Percentiles rank a stretch among this genome's conserved stretches.
These are phyloP conservation scores for Tenualosa ilisha DNA, from an alignment of 2,797 vertebrate genomes.

Conservation along the genomic window DNA sequence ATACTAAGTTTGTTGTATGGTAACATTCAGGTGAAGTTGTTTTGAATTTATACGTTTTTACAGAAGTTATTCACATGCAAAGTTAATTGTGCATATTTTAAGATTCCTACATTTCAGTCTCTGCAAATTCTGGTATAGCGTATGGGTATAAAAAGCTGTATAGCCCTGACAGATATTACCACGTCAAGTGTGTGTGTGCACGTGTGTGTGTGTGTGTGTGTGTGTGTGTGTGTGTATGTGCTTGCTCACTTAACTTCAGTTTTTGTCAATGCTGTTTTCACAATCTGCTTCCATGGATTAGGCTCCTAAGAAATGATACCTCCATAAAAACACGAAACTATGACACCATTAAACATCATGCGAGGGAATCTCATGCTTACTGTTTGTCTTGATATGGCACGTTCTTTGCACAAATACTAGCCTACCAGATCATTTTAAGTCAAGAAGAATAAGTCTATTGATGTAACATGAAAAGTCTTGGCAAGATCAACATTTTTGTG, in stretches of 20 bases:
- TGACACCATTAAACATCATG: conserved; percentile 2
- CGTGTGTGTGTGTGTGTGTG: too few relatives aligned
- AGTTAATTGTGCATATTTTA: background rate
- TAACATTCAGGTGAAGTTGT: background rate
- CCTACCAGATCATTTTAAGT: background rate
- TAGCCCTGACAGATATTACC: background rate
- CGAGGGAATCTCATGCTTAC: background rate
- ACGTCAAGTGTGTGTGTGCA: background rate
- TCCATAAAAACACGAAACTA: background rate
- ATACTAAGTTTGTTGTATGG: background rate
- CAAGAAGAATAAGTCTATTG: background rate
- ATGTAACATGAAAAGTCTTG: conserved; percentile 8
- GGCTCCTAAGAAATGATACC: background rate
- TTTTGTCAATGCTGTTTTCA: background rate
- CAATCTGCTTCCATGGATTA: background rate
- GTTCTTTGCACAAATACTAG: background rate
- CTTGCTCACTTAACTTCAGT: too few relatives aligned
- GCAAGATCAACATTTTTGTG: background rate
- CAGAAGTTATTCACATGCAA: conserved; percentile 10
- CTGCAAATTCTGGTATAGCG: background rate
- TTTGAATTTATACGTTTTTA: background rate
- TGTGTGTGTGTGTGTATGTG: too few relatives aligned
- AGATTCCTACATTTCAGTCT: background rate
- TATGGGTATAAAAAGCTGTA: background rate
- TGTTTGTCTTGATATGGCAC: background rate